Conservation (phyloP, 2,113 vertebrate species). For the sheep (Ovis aries) region DNA sequence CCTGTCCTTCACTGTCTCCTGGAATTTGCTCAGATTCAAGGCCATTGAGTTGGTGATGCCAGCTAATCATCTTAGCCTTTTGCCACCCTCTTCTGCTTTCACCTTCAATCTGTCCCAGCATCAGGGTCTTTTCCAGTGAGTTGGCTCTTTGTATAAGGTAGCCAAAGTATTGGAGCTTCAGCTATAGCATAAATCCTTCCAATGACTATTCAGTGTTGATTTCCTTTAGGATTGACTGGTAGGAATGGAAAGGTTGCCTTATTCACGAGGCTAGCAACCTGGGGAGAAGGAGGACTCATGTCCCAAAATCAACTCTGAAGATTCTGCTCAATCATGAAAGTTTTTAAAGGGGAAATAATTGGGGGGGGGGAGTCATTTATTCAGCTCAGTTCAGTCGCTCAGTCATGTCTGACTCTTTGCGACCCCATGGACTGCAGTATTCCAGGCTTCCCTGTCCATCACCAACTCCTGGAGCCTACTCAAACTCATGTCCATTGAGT, state of each 20-base stretch:
- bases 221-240: not conserved
- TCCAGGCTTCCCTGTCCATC: not conserved
- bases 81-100: not conserved
- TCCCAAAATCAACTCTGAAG: not conserved
- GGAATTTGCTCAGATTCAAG: not conserved
- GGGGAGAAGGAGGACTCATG: not conserved
- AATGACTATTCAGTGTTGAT: not conserved
- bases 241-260: not conserved
- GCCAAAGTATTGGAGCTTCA: not conserved
- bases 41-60: not conserved
- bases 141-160: not conserved
- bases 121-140: not conserved
- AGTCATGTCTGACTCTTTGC: fast-evolving
- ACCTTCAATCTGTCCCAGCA: not conserved
- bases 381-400: not conserved
- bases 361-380: not conserved
- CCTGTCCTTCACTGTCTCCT: not conserved
- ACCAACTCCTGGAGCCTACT: not conserved
- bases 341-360: not conserved
- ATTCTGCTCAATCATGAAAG: not conserved
- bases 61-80: not conserved
- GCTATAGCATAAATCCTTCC: not conserved
- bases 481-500: not conserved
- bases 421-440: not conserved
- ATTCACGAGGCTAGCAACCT: not conserved